Evolutionary conservation across 2,888 invertebrate species (phyloP).

Genomic region (Melieria crassipennis): DNA sequence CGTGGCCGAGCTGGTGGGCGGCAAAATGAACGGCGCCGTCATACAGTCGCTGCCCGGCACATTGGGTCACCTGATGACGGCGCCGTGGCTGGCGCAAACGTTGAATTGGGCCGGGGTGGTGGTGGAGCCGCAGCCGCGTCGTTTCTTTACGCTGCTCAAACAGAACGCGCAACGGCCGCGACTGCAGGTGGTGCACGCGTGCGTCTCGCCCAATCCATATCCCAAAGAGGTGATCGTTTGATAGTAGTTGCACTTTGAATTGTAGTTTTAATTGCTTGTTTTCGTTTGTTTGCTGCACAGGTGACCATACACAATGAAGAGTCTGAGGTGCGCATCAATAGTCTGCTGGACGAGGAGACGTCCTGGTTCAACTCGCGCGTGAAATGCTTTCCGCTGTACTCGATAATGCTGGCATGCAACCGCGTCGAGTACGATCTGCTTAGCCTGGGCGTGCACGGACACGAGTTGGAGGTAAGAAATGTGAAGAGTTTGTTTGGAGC

Average conservation of each 20-base stretch:
- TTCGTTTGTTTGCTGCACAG: slow-evolving; percentile 50
- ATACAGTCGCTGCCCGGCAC: slow-evolving; percentile 74
- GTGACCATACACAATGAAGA: slow-evolving; percentile 67
- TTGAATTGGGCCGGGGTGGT: slow-evolving; percentile 80
- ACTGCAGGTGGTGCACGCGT: slow-evolving; percentile 78
- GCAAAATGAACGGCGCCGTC: slow-evolving; percentile 74
- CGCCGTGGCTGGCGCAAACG: slow-evolving; percentile 76
- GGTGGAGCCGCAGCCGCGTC: slow-evolving; percentile 80
- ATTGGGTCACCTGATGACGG: slow-evolving; percentile 71
- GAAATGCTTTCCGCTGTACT: slow-evolving; percentile 86
- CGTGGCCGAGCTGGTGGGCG: slow-evolving; percentile 61
- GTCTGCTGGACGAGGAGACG: slow-evolving; percentile 68
- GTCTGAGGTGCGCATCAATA: slow-evolving; percentile 69
- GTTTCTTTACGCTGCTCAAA: slow-evolving; percentile 74
- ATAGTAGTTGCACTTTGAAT: background rate
- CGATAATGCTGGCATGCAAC: slow-evolving; percentile 81
- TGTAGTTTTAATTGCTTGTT: slow-evolving; percentile 15
- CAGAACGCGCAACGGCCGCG: slow-evolving; percentile 70
- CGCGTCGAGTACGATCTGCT: slow-evolving; percentile 76
- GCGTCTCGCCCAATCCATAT: slow-evolving; percentile 79
- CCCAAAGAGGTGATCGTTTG: slow-evolving; percentile 74
- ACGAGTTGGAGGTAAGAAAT: slow-evolving; percentile 62
- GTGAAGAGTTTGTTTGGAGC: background rate
- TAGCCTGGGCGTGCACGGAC: slow-evolving; percentile 69
- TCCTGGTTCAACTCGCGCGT: slow-evolving; percentile 77